Percentiles rank a stretch among this genome's conserved stretches.
Conservation (phyloP, 2,888 invertebrate genomes). For the Xestia sexstrigata region DNA sequence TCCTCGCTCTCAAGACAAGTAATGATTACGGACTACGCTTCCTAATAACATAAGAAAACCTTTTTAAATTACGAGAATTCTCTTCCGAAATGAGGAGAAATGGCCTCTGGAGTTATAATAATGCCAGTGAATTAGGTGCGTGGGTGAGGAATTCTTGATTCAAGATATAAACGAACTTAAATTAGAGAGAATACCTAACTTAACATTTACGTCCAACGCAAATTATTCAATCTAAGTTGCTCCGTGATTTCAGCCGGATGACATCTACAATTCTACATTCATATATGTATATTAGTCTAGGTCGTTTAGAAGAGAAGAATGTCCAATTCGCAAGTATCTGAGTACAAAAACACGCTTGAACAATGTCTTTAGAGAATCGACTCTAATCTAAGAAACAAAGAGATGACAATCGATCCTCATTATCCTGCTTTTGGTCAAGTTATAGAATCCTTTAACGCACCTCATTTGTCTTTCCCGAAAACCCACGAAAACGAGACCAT, state of each 20-base stretch:
- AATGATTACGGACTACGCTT: conserved; percentile 43
- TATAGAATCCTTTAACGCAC: not conserved
- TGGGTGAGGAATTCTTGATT: conserved; percentile 38
- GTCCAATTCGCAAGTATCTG: not conserved
- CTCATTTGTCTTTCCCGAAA: conserved; percentile 11
- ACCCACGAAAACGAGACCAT: not conserved
- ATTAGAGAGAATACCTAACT: conserved; percentile 42
- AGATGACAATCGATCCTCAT: conserved; percentile 6
- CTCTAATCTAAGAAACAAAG: not conserved
- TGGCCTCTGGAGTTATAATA: conserved; percentile 37
- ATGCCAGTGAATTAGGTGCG: conserved; percentile 43
- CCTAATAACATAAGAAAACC: conserved; percentile 50
- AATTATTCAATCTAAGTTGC: conserved; percentile 63
- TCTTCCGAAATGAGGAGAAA: conserved; percentile 49
- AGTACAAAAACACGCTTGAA: not conserved
- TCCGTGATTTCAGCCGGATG: conserved; percentile 9
- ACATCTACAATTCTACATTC: conserved; percentile 8
- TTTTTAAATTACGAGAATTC: conserved; percentile 45
- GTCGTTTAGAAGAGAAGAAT: no score
- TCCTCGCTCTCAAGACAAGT: conserved; percentile 26
- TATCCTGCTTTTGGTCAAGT: conserved; percentile 6
- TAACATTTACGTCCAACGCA: conserved; percentile 48
- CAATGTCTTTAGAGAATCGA: no score
- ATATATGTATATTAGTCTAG: not conserved
- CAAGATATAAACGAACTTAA: conserved; percentile 50